phyloP scores from a whole-genome alignment of 2,113 vertebrate species.

The Macrotis lagotis region DNA sequence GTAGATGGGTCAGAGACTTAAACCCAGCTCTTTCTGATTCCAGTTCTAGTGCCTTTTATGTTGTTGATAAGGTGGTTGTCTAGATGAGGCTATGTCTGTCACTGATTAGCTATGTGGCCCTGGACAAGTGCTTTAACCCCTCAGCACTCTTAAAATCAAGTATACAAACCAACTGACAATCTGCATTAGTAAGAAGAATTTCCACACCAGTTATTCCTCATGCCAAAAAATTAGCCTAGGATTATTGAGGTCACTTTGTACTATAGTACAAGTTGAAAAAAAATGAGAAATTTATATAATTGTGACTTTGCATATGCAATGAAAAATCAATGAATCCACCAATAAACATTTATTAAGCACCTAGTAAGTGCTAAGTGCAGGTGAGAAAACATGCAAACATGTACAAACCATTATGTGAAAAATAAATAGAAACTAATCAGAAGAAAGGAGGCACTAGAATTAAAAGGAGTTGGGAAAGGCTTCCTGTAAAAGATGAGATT shows the following conservation, averaged over 20 bases:
- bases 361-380: not conserved
- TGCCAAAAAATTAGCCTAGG: not conserved
- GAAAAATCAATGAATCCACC: not conserved
- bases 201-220: not conserved
- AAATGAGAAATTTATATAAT: not conserved
- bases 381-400: not conserved
- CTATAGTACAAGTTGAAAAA: not conserved
- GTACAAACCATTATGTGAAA: not conserved
- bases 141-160: not conserved
- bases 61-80: not conserved
- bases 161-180: not conserved
- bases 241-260: not conserved
- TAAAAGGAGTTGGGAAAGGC: not conserved
- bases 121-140: not conserved
- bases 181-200: not conserved
- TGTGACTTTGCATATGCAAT: not conserved
- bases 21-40: not conserved
- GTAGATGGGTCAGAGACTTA: not conserved
- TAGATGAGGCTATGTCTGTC: not conserved
- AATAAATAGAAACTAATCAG: not conserved
- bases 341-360: not conserved
- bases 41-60: not conserved
- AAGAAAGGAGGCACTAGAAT: not conserved
- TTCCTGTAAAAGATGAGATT: not conserved
- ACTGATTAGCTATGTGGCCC: not conserved